Conservation (phyloP, 2,113 vertebrate species). For the Rana temporaria region DNA sequence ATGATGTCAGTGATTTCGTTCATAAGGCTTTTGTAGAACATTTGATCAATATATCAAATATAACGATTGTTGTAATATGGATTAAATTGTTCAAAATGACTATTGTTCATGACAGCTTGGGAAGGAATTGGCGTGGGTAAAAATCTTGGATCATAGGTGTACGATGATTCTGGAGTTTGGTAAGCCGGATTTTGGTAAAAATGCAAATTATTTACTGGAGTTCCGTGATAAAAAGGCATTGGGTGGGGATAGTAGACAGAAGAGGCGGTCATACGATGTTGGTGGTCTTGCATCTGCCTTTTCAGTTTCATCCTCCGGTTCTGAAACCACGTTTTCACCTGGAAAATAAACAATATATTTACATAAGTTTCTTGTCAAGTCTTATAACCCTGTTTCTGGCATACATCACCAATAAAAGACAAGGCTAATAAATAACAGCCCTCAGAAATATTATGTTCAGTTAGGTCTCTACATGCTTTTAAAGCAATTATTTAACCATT, state of each 20-base stretch:
- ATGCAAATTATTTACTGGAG: neutral
- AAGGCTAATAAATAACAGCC: too few relatives aligned
- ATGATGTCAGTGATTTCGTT: neutral
- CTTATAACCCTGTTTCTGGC: neutral
- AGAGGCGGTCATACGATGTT: conserved; percentile 53
- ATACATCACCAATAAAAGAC: neutral
- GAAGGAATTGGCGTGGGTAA: conserved; percentile 52
- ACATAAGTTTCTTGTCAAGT: neutral
- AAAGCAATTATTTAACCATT: too few relatives aligned
- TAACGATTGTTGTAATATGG: conserved; percentile 6
- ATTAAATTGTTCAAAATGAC: conserved; percentile 43
- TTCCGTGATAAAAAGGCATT: neutral
- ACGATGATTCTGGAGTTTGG: neutral
- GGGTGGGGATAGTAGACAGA: neutral
- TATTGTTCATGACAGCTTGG: conserved; percentile 44
- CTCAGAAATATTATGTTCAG: neutral
- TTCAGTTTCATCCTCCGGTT: conserved; percentile 90
- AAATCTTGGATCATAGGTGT: conserved; percentile 36
- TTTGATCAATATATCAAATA: neutral
- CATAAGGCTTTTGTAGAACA: neutral
- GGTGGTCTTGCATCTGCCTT: conserved; percentile 76
- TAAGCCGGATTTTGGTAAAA: conserved; percentile 41
- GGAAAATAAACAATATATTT: neutral
- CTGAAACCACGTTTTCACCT: conserved; percentile 90
- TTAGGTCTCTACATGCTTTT: neutral